Evolutionary conservation across 2,888 invertebrate species (phyloP).

Genomic region (Notocelia uddmanniana): DNA sequence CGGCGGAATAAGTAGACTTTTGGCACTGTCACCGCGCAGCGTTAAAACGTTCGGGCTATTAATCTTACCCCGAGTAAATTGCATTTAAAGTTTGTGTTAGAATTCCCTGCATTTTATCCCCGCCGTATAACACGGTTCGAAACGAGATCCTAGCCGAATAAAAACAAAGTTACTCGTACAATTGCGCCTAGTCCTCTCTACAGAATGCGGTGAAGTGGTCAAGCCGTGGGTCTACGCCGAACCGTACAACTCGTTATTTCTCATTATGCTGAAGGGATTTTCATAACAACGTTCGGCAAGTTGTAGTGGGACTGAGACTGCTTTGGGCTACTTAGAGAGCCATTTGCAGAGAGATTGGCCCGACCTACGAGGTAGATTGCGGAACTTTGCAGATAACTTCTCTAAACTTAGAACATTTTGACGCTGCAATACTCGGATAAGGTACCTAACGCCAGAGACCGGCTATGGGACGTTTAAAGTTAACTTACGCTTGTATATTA

Average conservation of each 20-base stretch:
- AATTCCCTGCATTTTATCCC: constrained; percentile 68
- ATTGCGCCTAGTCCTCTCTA: constrained; percentile 48
- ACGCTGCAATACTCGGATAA: constrained; percentile 82
- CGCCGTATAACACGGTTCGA: constrained; percentile 56
- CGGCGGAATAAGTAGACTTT: constrained; percentile 66
- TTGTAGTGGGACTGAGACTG: constrained; percentile 66
- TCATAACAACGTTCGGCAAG: constrained; percentile 71
- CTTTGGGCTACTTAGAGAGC: constrained; percentile 79
- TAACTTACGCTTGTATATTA: constrained; percentile 64
- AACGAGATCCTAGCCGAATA: constrained; percentile 57
- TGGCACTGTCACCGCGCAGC: constrained; percentile 74
- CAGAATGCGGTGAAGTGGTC: constrained; percentile 50
- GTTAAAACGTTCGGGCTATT: constrained; percentile 77
- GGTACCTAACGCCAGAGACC: constrained; percentile 81
- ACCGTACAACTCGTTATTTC: constrained; percentile 59
- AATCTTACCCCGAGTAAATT: constrained; percentile 79
- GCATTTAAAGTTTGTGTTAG: constrained; percentile 79
- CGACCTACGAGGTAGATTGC: constrained; percentile 81
- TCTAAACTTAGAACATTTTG: constrained; percentile 82
- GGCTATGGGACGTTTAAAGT: constrained; percentile 70
- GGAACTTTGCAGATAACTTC: constrained; percentile 81
- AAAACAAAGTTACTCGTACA: constrained; percentile 59
- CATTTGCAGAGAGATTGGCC: constrained; percentile 79
- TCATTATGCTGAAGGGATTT: constrained; percentile 70
- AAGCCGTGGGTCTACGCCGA: constrained; percentile 51